A percentile compares a stretch with the other conserved stretches of the same genome.
Conservation (phyloP, 1,140 invertebrate species). For the Pseudomyrmex cubaensis region DNA sequence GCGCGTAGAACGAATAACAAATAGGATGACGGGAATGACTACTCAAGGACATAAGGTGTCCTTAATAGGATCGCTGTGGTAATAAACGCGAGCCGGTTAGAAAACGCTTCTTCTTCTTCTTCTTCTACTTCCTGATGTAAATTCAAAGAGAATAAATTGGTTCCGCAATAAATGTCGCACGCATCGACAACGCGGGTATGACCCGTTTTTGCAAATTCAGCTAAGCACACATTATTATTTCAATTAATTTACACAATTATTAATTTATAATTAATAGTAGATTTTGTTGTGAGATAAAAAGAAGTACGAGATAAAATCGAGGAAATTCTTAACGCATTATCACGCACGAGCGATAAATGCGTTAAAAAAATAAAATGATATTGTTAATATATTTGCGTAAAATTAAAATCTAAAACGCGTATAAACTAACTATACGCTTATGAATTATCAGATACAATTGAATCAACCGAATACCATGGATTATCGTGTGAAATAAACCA, state of each 20-base stretch:
- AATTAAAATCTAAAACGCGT: not conserved
- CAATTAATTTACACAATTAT: not conserved
- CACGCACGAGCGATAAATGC: too few species aligned
- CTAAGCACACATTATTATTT: not conserved
- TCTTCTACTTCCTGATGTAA: not conserved
- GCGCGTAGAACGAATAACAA: slow-evolving; percentile 42
- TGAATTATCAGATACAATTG: not conserved
- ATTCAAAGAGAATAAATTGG: slow-evolving; percentile 12
- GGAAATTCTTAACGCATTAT: not conserved
- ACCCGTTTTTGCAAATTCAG: not conserved
- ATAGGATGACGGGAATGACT: not conserved
- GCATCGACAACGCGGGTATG: not conserved
- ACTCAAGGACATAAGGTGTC: slow-evolving; percentile 21
- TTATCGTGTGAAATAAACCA: not conserved
- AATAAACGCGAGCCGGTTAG: slow-evolving; percentile 22
- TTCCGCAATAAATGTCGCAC: slow-evolving; percentile 27
- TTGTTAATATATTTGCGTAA: not conserved
- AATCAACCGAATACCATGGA: not conserved
- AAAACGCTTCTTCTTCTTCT: not conserved
- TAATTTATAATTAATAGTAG: slow-evolving; percentile 1
- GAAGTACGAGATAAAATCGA: too few species aligned
- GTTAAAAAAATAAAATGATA: not conserved
- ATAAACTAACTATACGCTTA: not conserved
- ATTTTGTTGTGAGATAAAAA: not conserved
- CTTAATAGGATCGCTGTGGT: slow-evolving; percentile 28